Conservation (phyloP, 2,113 vertebrate genomes). For the Dipodomys stephensi region DNA sequence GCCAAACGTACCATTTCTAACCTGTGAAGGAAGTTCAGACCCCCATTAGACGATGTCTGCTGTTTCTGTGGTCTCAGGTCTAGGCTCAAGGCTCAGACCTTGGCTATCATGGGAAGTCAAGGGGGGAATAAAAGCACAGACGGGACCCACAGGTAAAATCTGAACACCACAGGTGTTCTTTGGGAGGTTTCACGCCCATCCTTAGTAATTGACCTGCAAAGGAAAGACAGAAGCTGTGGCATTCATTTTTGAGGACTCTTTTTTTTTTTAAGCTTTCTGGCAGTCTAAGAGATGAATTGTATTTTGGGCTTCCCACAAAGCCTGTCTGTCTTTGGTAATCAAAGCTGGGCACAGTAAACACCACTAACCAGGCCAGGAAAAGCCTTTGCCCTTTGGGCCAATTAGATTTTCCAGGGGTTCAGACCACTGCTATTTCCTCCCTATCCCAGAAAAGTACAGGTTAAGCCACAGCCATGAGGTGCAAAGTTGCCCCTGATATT, state of each 20-base stretch:
- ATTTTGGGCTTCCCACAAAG: slow-evolving; percentile 21
- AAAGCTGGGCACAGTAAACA: not conserved
- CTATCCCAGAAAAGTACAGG: slow-evolving; percentile 51
- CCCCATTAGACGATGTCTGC: not conserved
- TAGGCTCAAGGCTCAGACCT: not conserved
- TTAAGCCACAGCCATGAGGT: slow-evolving; percentile 53
- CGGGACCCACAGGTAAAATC: not conserved
- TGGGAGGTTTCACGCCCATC: not conserved
- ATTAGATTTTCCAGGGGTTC: slow-evolving; percentile 63
- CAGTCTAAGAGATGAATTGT: not conserved
- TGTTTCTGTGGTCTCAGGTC: not conserved
- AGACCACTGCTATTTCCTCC: slow-evolving; percentile 58
- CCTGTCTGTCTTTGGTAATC: slow-evolving; percentile 27
- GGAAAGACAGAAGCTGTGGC: not conserved
- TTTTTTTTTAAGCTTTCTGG: not conserved
- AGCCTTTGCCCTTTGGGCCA: not conserved
- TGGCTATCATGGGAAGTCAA: not conserved
- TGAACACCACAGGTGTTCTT: not conserved
- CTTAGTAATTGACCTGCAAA: not conserved
- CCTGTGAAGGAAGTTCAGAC: not conserved
- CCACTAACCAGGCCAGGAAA: slow-evolving; percentile 41
- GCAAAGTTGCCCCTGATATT: slow-evolving; percentile 2
- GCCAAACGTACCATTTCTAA: not conserved
- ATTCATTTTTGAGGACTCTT: not conserved
- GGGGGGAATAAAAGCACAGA: not conserved